phyloP scores from a whole-genome alignment of 2,888 invertebrate genomes.

The Lasioglossum morio region DNA sequence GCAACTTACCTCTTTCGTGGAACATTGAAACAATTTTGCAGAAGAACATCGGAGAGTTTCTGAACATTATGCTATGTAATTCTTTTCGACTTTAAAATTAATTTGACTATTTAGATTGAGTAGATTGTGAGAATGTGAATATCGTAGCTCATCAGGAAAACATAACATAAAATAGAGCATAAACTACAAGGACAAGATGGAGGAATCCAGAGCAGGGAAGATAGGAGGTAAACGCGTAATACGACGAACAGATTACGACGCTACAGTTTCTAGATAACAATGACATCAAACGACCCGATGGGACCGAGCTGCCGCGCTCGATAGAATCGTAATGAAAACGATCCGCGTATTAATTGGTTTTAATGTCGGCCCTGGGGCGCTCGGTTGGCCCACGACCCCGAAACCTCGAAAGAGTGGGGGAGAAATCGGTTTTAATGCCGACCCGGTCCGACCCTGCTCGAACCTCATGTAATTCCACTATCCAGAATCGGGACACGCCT shows the following conservation, averaged over 20 bases:
- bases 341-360: conserved; percentile 58
- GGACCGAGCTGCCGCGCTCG: conserved; percentile 31
- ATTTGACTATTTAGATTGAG: too few relatives aligned
- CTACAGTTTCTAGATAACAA: conserved; percentile 57
- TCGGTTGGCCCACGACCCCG: conserved; percentile 19
- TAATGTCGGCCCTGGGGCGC: conserved; percentile 21
- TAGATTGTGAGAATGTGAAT: neutral
- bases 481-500: neutral
- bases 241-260: conserved; percentile 23
- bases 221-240: conserved; percentile 18
- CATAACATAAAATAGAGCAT: neutral
- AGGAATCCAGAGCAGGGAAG: conserved; percentile 23
- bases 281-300: conserved; percentile 56
- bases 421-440: conserved; percentile 41
- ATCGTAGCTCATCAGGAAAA: neutral
- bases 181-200: neutral
- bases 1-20: too few relatives aligned
- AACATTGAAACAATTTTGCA: too few relatives aligned
- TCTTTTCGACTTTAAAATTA: too few relatives aligned
- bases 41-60: too few relatives aligned
- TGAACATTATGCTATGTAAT: too few relatives aligned
- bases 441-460: conserved; percentile 8
- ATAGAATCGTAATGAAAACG: conserved; percentile 65
- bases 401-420: conserved; percentile 30
- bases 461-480: conserved; percentile 26